Base-by-base conservation (phyloP, 2,113 vertebrate genomes). In the Thamnaconus septentrionalis region DNA sequence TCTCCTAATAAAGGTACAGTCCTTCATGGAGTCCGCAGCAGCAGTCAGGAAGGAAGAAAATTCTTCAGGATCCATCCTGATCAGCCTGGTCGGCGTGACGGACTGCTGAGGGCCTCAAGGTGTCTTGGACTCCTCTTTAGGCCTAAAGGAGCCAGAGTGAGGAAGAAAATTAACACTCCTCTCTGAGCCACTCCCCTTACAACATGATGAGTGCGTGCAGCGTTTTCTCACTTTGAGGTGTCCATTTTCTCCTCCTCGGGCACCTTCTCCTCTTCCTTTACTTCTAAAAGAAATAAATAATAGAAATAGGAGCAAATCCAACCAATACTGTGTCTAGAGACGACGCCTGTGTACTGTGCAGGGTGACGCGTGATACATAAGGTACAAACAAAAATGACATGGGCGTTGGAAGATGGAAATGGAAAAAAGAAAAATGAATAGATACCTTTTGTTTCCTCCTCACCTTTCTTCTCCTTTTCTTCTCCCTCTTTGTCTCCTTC, bases 401-500 rank as follows among this genome's bases (percentile, higher is more conserved):
- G 44, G 10, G n/a, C 4, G 43, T 0, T 54, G 53, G 48, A 50
- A 53, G 44, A 44, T 61, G 42, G 59, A 58, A 69, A 58, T n/a
- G 11, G 5, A 7, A 52, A 54, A 52, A 55, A 48, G n/a, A 58
- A 59, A 73, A 78, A 56, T 40, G 2, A 6, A 59, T 64, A 65
- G 61, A 75, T 90, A 90, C 89, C 89, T 89, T 89, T 87, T 66
- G 80, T 76, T 85, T 90, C 89, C 79, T 89, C 87, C 86, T 90
- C 85, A 95, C 95, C 95, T 93, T 98, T 89, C 85, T 90, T 98
- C 87, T 88, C 87, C 75, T 98, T 98, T 89, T 98, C 96, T 80
- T 98, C 96, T 66, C 91, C 94, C 63, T 99, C 95, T 76, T 98
- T 98, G 49, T 99, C 96, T 67, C 96, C 97, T 54, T 98, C 96